Evolutionary conservation across 1,140 invertebrate genomes (phyloP), one percentile per base, ranked within the genome.

Genomic region (Sinonovacula constricta): DNA sequence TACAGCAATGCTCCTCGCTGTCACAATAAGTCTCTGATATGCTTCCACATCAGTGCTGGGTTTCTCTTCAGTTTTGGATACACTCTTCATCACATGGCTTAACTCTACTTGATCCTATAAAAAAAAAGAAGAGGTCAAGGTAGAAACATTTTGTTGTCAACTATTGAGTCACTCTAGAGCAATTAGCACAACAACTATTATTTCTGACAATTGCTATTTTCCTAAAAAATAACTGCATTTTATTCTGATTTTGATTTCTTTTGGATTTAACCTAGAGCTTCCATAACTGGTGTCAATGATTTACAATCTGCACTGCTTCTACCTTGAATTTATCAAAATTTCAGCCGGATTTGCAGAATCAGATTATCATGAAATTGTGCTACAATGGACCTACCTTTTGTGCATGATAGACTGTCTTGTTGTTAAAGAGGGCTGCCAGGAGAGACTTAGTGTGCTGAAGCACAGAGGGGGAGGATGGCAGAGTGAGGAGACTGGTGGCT

Each of bases 21-120:
- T 94, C 33, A 97, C 91, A 60, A 98, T 93, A 10, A 98, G 92
- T 15, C 96, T 93, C 91, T 97, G 97, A 90, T 96, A 98, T 26
- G 95, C 95, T 91, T 98, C 97, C 3, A 97, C 96, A 90, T 98
- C 97, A 67, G 98, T 94, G 81, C 95, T 93, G 70, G 93, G 76
- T 12, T 86, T 85, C 39, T 93, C 92, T 30, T 94, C 93, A 86
- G 96, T 93, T 66, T 92, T 90, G 28, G 92, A 93, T 30, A 97
- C 90, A 57, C 94, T 94, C 30, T 93, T 92, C 80, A 95, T 92
- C 4, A 97, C 95, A 84, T 92, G 95, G 54, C 93, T 93, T 12
- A 98, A 88, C 2, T 97, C 92, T 0, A 96, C 95, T 87, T 96
- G 94, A 91, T 97, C 95, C 93, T 94, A 60, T 39, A 90, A 84